Evolutionary conservation across 2,113 vertebrate species (phyloP).

Genomic region (Trachemys scripta): DNA sequence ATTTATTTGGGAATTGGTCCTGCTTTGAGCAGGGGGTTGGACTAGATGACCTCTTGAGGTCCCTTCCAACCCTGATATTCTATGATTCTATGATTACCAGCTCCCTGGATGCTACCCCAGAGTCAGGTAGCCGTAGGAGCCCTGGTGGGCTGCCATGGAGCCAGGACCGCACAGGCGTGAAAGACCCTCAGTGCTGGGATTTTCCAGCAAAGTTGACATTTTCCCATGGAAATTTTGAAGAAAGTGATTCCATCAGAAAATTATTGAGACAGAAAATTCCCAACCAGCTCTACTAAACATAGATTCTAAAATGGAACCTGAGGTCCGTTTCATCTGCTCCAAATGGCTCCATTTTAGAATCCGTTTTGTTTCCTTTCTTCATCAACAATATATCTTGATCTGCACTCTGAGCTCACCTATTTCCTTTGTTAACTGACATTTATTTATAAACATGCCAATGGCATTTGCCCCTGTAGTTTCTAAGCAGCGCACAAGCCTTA

Average conservation of each 20-base stretch:
- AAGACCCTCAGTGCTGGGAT: background rate
- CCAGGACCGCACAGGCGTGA: background rate
- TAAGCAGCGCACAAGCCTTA: constrained; percentile 16
- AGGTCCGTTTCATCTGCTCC: background rate
- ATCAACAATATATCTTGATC: background rate
- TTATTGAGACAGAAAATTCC: background rate
- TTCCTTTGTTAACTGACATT: constrained; percentile 35
- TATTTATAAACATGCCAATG: constrained; percentile 57
- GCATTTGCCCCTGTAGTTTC: constrained; percentile 14
- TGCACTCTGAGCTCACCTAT: constrained; percentile 29
- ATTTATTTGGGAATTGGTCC: no score
- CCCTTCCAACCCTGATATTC: no score
- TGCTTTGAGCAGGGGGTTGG: no score
- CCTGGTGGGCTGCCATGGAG: background rate
- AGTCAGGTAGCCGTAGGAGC: fast-evolving
- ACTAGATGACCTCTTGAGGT: no score
- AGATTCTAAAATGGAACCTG: background rate
- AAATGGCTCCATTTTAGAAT: constrained; percentile 9
- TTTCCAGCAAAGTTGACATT: background rate
- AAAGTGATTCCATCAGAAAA: background rate
- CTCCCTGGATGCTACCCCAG: constrained; percentile 4
- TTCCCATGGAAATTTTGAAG: background rate
- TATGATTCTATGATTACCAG: background rate
- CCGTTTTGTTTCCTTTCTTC: background rate
- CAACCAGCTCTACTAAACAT: background rate